Conservation (phyloP, 2,797 vertebrate genomes). For the Podarcis siculus region DNA sequence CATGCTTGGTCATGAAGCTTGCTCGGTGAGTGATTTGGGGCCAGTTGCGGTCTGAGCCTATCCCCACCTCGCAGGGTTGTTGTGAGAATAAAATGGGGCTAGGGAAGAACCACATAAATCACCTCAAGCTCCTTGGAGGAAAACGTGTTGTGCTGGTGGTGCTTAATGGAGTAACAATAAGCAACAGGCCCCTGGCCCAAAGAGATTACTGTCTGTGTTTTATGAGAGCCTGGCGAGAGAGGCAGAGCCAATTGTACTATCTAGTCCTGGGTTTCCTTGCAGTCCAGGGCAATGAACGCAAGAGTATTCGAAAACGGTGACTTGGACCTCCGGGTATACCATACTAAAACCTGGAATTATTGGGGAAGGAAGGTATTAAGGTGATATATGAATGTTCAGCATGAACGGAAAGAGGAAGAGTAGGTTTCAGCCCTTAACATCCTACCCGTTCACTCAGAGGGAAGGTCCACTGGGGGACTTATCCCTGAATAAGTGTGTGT, state of each 20-base stretch:
- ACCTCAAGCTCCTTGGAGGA: no score
- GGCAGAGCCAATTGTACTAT: not conserved
- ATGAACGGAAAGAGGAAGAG: not conserved
- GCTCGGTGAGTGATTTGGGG: no score
- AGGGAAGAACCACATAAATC: not conserved
- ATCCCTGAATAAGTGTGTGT: not conserved
- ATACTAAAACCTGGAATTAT: not conserved
- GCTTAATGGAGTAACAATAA: not conserved
- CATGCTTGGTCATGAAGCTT: no score
- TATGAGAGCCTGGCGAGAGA: not conserved
- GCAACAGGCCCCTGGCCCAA: not conserved
- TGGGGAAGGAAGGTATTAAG: not conserved
- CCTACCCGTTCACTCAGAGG: not conserved
- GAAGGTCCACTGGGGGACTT: not conserved
- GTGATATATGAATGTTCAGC: not conserved
- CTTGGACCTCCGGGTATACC: no score
- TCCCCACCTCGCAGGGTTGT: no score
- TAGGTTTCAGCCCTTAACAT: not conserved
- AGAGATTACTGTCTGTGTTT: not conserved
- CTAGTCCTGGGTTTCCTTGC: not conserved
- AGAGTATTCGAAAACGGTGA: no score
- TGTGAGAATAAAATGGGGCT: no score
- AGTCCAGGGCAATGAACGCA: no score
- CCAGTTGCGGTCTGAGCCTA: no score
- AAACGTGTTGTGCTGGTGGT: not conserved